Percentiles rank a stretch among this genome's conserved stretches.
Evolutionary conservation across 2,888 invertebrate genomes (phyloP).

Genomic region (Elegia similella): DNA sequence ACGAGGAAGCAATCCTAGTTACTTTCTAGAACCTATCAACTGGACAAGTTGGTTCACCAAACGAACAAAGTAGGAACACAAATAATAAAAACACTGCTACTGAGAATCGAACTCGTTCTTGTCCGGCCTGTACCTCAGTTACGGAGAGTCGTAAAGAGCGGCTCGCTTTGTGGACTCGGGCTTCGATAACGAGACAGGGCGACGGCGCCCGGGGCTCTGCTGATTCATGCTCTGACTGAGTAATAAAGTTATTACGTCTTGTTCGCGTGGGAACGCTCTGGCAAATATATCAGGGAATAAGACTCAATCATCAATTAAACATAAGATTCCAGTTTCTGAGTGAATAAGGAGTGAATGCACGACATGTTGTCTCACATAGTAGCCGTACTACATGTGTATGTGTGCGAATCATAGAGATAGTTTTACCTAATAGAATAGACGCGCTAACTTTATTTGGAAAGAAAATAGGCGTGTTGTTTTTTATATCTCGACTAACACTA

Average conservation of each 20-base stretch:
- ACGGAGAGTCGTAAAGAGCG: constrained; percentile 16
- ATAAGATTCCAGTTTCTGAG: constrained; percentile 35
- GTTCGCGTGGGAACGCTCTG: constrained; percentile 38
- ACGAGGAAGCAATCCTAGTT: too few species aligned
- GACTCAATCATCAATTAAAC: constrained; percentile 35
- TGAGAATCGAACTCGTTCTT: neutral
- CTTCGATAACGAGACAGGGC: constrained; percentile 21
- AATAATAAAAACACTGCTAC: neutral
- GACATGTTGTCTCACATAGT: constrained; percentile 15
- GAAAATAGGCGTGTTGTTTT: too few species aligned
- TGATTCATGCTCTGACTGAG: constrained; percentile 39
- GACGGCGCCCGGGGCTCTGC: constrained; percentile 31
- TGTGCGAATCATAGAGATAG: too few species aligned
- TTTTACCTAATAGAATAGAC: too few species aligned
- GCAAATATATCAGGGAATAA: constrained; percentile 15
- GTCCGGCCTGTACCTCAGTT: constrained; percentile 12
- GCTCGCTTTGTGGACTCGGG: constrained; percentile 17
- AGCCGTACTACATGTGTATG: neutral
- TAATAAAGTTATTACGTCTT: constrained; percentile 46
- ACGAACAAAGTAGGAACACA: too few species aligned
- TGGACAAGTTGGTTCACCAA: too few species aligned
- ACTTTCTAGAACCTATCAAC: too few species aligned
- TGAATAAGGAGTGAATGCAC: constrained; percentile 31
- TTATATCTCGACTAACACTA: too few species aligned
- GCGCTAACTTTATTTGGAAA: too few species aligned